Base-by-base conservation (phyloP, 2,113 vertebrate genomes). In the Microcebus murinus region DNA sequence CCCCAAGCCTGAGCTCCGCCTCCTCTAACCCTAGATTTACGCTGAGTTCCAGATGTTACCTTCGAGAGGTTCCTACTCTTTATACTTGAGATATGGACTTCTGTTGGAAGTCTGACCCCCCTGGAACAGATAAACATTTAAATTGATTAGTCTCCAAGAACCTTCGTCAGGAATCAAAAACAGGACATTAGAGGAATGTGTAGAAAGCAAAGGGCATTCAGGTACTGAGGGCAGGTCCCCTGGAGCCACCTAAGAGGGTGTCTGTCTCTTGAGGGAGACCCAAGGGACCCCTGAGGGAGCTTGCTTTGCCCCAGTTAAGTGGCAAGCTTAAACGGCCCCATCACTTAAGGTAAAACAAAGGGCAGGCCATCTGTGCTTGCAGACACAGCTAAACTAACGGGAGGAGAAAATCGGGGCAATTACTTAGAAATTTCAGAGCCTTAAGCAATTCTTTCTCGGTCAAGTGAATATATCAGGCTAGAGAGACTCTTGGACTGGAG, bases 361-460 rank as follows among this genome's bases (percentile, higher is more conserved):
- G 73, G 63, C 52, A 73, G 83, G 45, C 61, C 86, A 93, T 74
- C 94, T 97, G 96, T 91, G 90, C 52, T 74, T 89, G 73, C 48
- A 94, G 86, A 95, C 52, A 42, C 89, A 93, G 76, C 67, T 89
- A 59, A 95, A 61, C 81, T 27, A 96, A 94, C 71, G 61, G 67
- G 73, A 83, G 52, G 59, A 65, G 87, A 65, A 97, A 80, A 87
- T n/a, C 82, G 83, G 71, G 87, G 86, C 73, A 79, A 91, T 79
- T 87, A 77, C 27, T 88, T 86, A 91, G 89, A 94, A 61, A 96
- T 83, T 89, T 86, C 63, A 94, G 83, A 81, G 89, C 96, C 86
- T 71, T 70, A 48, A 94, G 94, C 83, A 80, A 55, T 93, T 94
- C 57, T 95, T 94, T 70, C 89, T 94, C 92, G 79, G 81, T 90